Base-by-base conservation (phyloP, 2,888 invertebrate genomes). In the Drosophila affinis region DNA sequence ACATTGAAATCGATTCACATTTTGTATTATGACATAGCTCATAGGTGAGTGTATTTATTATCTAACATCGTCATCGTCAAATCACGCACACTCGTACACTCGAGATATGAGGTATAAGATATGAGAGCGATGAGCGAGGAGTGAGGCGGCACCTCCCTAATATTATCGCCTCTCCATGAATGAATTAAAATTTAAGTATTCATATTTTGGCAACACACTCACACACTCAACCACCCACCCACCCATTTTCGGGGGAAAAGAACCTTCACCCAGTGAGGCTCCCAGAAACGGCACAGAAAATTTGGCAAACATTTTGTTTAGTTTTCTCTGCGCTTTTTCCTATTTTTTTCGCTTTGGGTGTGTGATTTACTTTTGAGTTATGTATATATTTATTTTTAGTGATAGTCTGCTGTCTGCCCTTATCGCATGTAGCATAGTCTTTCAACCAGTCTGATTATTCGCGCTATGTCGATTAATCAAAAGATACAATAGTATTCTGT, bases 231-330 rank as follows among this genome's bases (percentile, higher is more conserved):
- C 6, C 27, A 32, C 10, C 9, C 32, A 27, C 27, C 6, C 27
- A 32, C 10, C 1, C 32, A 10, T 10, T 14, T 39, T 14, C 14
- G 39, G 46, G 29, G 48, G 24, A 49, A 61, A 78, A 77, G 72
- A 81, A 53, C 84, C 87, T 85, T 85, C 84, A 85, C 87, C 84
- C 74, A 84, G 63, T 84, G 71, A 69, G 60, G 62, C 14, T 44
- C 9, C 21, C 45, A 21, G 21, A 21, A 21, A 21, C 21, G 21
- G 21, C 21, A 18, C 32, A 53, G 54, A 53, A 60, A 45, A 18
- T 45, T 79, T 69, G 77, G 74, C 65, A 72, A 60, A 77, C 68
- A 78, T 71, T 82, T 84, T 77, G 72, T 14, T 39, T 82, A 82
- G 79, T 77, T 61, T 73, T 82, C 75, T 62, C 32, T 72, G 63